A percentile compares a stretch with the other conserved stretches of the same genome.
Evolutionary conservation across 2,113 vertebrate genomes (phyloP).

Genomic region (Platysternon megacephalum): DNA sequence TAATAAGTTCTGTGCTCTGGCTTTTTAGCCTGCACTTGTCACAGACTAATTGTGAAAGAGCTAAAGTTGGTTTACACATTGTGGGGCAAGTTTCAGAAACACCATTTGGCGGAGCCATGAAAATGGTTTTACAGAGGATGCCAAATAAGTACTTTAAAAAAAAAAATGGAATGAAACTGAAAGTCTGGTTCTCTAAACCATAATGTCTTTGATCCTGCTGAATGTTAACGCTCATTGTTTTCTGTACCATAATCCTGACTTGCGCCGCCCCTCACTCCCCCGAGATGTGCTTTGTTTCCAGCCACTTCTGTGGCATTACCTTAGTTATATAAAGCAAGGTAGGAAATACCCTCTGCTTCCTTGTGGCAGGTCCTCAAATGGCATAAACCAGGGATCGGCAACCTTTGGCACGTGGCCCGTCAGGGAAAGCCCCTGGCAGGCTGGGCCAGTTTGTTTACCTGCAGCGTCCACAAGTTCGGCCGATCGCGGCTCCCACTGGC

Average conservation of each 20-base stretch:
- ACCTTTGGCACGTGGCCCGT: too few species aligned
- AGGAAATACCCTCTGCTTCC: neutral
- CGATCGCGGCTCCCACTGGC: too few species aligned
- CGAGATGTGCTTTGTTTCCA: accelerated
- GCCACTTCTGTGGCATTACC: accelerated
- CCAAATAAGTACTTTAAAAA: neutral
- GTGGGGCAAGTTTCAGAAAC: neutral
- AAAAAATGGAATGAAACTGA: neutral
- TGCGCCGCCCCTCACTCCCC: neutral
- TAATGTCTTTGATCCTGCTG: neutral
- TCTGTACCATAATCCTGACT: neutral
- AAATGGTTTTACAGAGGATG: neutral
- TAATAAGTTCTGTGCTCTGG: neutral
- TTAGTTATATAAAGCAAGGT: accelerated
- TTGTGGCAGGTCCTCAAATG: accelerated
- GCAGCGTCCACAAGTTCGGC: too few species aligned
- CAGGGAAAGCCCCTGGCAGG: too few species aligned
- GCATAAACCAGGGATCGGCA: too few species aligned
- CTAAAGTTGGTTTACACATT: accelerated
- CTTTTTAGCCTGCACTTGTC: neutral
- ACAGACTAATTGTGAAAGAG: accelerated
- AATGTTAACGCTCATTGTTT: neutral
- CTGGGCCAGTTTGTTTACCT: too few species aligned
- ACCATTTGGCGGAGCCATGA: accelerated
- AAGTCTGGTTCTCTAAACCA: neutral